phyloP scores from a whole-genome alignment of 2,113 vertebrate species.

The Hyla sarda region DNA sequence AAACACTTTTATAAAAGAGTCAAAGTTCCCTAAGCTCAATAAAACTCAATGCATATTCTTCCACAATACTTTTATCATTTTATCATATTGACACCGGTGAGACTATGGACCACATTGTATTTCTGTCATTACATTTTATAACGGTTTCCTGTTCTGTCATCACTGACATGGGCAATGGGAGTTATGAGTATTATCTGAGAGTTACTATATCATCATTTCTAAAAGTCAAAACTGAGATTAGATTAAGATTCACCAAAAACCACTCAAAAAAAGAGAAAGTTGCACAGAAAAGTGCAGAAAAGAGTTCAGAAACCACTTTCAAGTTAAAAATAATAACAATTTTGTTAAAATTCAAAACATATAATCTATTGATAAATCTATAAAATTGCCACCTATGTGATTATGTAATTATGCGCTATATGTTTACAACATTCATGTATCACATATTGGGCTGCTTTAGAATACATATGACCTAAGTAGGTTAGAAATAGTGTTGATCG shows the following conservation, averaged over 20 bases:
- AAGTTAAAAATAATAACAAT: no score
- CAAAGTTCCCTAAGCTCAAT: constrained; percentile 15
- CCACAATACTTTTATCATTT: constrained; percentile 14
- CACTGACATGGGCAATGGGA: not conserved
- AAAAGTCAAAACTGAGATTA: not conserved
- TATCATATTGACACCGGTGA: constrained; percentile 17
- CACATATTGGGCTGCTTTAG: no score
- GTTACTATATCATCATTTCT: not conserved
- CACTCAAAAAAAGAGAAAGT: no score
- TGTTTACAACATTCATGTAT: no score
- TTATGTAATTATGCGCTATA: no score
- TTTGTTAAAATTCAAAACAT: no score
- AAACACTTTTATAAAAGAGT: constrained; percentile 19
- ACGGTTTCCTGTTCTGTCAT: constrained; percentile 1
- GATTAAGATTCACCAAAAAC: not conserved
- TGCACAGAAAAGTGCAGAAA: no score
- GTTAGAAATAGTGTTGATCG: no score
- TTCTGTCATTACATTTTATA: not conserved
- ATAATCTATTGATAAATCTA: no score
- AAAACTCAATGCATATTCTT: constrained; percentile 7
- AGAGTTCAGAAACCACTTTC: no score
- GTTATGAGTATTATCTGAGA: not conserved
- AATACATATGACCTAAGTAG: no score
- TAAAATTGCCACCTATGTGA: no score
- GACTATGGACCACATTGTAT: constrained; percentile 9